phyloP scores from a whole-genome alignment of 2,113 vertebrate species.

The Oceanodroma tethys region DNA sequence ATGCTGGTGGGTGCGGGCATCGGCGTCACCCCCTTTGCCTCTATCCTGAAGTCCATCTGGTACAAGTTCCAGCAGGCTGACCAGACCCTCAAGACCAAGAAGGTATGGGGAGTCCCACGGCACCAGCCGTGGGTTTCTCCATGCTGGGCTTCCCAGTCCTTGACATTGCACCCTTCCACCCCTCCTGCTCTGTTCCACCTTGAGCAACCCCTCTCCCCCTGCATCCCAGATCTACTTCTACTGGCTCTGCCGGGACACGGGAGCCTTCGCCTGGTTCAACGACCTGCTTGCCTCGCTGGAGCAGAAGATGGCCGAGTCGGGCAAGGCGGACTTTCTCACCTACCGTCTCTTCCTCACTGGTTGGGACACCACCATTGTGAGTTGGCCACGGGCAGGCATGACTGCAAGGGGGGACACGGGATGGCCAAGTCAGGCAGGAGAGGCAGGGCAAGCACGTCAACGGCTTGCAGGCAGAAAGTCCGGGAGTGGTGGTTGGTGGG shows the following conservation, averaged over 20 bases:
- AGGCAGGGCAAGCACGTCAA: neutral
- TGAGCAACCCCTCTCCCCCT: neutral
- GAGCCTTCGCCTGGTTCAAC: constrained; percentile 90
- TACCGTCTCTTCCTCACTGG: constrained; percentile 89
- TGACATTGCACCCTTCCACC: neutral
- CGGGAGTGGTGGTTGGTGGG: neutral
- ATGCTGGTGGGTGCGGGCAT: constrained; percentile 90
- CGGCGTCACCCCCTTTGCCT: constrained; percentile 90
- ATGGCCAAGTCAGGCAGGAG: neutral
- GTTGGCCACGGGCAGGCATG: neutral
- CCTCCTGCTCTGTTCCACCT: neutral
- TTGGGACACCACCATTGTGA: constrained; percentile 84
- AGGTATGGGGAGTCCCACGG: constrained; percentile 26
- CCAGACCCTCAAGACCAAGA: constrained; percentile 84
- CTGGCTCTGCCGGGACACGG: constrained; percentile 90
- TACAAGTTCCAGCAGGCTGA: constrained; percentile 86
- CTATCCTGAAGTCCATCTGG: constrained; percentile 92
- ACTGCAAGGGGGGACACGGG: neutral
- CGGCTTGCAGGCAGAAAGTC: neutral
- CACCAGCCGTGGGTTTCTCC: neutral
- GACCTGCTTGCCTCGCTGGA: constrained; percentile 87
- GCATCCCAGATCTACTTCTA: constrained; percentile 89
- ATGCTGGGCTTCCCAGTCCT: neutral
- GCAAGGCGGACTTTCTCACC: constrained; percentile 85
- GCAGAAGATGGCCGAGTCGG: constrained; percentile 85